Evolutionary conservation across 2,888 invertebrate species (phyloP).

Genomic region (Diplazon laetatorius): DNA sequence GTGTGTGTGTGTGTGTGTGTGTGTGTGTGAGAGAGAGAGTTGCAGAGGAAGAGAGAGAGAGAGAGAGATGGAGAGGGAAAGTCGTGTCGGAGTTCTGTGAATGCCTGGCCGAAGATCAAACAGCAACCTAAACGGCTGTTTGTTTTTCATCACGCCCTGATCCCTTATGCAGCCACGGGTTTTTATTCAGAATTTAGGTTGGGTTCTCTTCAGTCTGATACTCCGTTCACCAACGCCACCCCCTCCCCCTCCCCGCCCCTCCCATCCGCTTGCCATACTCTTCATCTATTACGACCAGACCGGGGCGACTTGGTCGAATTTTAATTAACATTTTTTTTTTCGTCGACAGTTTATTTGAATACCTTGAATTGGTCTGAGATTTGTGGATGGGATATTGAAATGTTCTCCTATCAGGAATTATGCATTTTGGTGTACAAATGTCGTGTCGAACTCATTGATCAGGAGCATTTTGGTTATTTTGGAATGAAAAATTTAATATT

Average conservation of each 20-base stretch:
- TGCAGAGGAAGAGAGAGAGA: not conserved
- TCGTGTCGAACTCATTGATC: too few relatives aligned
- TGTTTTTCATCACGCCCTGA: slow-evolving; percentile 83
- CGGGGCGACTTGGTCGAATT: not conserved
- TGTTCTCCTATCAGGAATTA: too few relatives aligned
- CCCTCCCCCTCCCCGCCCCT: too few relatives aligned
- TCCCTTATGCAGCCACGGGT: slow-evolving; percentile 81
- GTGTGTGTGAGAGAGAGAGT: not conserved
- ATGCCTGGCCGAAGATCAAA: slow-evolving; percentile 82
- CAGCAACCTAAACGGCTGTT: slow-evolving; percentile 82
- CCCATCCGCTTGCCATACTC: slow-evolving; percentile 34
- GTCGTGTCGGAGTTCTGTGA: slow-evolving; percentile 79
- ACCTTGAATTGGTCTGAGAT: not conserved
- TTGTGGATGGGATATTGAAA: too few relatives aligned
- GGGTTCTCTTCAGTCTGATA: slow-evolving; percentile 69
- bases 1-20: not conserved
- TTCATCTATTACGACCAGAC: slow-evolving; percentile 2
- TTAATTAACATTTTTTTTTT: not conserved
- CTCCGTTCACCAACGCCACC: slow-evolving; percentile 36
- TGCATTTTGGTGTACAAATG: too few relatives aligned
- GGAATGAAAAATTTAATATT: too few relatives aligned
- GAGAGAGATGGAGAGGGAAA: slow-evolving; percentile 37
- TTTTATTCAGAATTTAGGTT: slow-evolving; percentile 82
- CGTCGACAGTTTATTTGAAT: not conserved
- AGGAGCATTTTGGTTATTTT: too few relatives aligned